phyloP scores from a whole-genome alignment of 2,888 invertebrate genomes.

The Drosophila recens region DNA sequence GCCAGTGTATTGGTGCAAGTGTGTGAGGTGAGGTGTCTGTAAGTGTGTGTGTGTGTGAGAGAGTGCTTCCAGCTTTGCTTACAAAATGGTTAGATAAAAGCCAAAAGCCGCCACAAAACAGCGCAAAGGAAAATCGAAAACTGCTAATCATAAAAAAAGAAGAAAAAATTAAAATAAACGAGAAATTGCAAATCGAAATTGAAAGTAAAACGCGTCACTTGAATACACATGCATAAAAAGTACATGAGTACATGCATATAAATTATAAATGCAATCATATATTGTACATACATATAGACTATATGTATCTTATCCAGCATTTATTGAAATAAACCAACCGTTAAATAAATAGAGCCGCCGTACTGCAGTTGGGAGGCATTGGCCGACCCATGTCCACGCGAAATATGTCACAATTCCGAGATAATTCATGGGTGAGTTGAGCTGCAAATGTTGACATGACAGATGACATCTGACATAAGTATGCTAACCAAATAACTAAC shows the following conservation, averaged over 20 bases:
- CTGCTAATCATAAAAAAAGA: slow-evolving; percentile 26
- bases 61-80: slow-evolving; percentile 59
- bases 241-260: neutral
- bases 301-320: slow-evolving; percentile 26
- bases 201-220: slow-evolving; percentile 56
- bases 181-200: slow-evolving; percentile 58
- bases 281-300: neutral
- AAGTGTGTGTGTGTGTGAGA: slow-evolving; percentile 5
- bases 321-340: slow-evolving; percentile 25
- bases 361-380: slow-evolving; percentile 31
- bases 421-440: slow-evolving; percentile 84
- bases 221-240: slow-evolving; percentile 5
- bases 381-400: slow-evolving; percentile 46
- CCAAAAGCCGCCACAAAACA: slow-evolving; percentile 38
- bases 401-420: slow-evolving; percentile 84
- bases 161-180: slow-evolving; percentile 22
- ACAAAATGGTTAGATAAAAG: slow-evolving; percentile 73
- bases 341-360: slow-evolving; percentile 17
- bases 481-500: slow-evolving; percentile 3
- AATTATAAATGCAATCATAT: slow-evolving; percentile 3
- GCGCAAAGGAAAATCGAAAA: slow-evolving; percentile 51
- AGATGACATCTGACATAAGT: neutral
- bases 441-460: slow-evolving; percentile 20
- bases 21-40: slow-evolving; percentile 12
- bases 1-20: slow-evolving; percentile 8